A percentile compares a stretch with the other conserved stretches of the same genome.
Evolutionary conservation across 2,113 vertebrate genomes (phyloP).

Genomic region (Leptodactylus fuscus): DNA sequence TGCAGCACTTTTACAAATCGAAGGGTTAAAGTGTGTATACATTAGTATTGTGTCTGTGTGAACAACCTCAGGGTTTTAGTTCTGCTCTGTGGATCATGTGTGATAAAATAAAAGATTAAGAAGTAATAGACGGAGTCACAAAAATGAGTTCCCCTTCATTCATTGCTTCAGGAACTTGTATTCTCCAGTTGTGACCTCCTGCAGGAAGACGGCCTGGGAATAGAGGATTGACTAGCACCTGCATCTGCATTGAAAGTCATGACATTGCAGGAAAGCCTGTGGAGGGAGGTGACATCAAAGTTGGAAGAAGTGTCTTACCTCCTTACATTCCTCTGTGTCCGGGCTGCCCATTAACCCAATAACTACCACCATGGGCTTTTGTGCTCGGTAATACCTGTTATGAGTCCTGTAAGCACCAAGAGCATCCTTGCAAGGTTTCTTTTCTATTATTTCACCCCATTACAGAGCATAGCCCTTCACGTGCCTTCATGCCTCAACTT

Average conservation of each 20-base stretch:
- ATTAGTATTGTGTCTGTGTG: constrained; percentile 67
- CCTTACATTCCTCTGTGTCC: constrained; percentile 84
- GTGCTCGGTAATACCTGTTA: neutral
- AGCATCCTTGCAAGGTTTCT: neutral
- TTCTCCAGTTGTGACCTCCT: constrained; percentile 79
- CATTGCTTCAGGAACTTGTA: constrained; percentile 82
- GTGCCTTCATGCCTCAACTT: neutral
- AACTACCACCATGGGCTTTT: neutral
- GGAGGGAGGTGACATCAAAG: constrained; percentile 66
- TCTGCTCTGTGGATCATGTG: constrained; percentile 83
- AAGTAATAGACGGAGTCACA: constrained; percentile 81
- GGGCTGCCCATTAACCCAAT: constrained; percentile 67
- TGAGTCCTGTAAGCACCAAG: neutral
- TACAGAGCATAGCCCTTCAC: neutral
- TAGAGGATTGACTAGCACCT: constrained; percentile 76
- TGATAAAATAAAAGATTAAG: constrained; percentile 64
- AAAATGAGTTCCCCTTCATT: constrained; percentile 85
- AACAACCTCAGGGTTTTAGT: constrained; percentile 84
- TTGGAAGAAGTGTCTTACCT: constrained; percentile 85
- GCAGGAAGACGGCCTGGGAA: constrained; percentile 81
- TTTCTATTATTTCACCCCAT: neutral
- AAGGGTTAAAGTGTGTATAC: too few relatives aligned
- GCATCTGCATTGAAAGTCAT: constrained; percentile 83
- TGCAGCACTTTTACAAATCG: too few relatives aligned
- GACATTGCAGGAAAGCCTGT: constrained; percentile 81